A percentile compares a stretch with the other conserved stretches of the same genome.
Conservation (phyloP, 2,113 vertebrate species). For the Poeciliopsis turrubarensis region DNA sequence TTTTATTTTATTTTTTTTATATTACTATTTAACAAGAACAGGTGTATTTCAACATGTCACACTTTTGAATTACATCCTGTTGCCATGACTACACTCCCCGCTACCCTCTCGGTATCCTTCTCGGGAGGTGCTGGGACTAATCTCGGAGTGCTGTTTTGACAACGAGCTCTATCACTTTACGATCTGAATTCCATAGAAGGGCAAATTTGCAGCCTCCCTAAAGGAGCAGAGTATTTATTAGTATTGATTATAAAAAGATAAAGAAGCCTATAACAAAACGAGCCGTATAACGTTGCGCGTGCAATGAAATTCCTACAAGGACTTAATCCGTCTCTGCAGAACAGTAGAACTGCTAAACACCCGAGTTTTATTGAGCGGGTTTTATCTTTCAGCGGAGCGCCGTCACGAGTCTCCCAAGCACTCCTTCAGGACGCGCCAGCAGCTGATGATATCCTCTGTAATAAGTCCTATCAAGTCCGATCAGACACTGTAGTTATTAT, state of each 20-base stretch:
- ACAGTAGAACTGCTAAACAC: neutral
- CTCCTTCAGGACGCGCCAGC: slow-evolving; percentile 23
- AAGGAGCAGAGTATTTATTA: neutral
- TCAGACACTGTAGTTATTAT: slow-evolving; percentile 35
- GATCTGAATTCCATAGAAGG: neutral
- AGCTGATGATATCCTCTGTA: slow-evolving; percentile 22
- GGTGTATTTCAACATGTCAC: neutral
- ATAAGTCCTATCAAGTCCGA: slow-evolving; percentile 31
- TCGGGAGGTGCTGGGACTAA: too few relatives aligned
- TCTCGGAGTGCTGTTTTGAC: neutral
- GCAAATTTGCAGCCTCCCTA: neutral
- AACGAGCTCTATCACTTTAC: neutral
- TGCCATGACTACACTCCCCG: neutral
- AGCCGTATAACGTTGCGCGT: slow-evolving; percentile 3
- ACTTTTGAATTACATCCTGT: neutral
- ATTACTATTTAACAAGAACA: neutral
- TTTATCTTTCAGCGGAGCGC: slow-evolving; percentile 24
- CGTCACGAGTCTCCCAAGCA: slow-evolving; percentile 17
- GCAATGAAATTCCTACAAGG: slow-evolving; percentile 20
- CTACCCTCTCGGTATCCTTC: neutral
- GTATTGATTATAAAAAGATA: neutral
- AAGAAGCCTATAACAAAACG: slow-evolving; percentile 11
- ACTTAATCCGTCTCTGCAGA: slow-evolving; percentile 22
- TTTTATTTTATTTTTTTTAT: neutral
- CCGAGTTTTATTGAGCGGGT: slow-evolving; percentile 25